A percentile compares a stretch with the other conserved stretches of the same genome.
Evolutionary conservation across 2,797 vertebrate species (phyloP).

Genomic region (Rhinatrema bivittatum): DNA sequence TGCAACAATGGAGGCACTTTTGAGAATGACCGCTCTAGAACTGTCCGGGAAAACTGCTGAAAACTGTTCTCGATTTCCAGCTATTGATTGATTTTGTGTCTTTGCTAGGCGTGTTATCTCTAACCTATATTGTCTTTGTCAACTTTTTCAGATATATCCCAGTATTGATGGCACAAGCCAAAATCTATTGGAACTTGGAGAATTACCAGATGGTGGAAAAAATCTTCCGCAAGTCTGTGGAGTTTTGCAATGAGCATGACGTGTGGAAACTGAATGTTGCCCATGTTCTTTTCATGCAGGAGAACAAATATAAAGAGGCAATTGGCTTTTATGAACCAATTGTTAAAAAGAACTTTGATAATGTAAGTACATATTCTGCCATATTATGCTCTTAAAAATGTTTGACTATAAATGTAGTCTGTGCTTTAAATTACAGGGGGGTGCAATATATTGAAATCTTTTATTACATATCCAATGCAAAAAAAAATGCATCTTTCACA

Average conservation of each 20-base stretch:
- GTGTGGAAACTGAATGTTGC: constrained; percentile 93
- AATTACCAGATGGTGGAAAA: constrained; percentile 91
- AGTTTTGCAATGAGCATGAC: constrained; percentile 86
- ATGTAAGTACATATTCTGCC: constrained; percentile 48
- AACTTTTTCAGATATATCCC: constrained; percentile 76
- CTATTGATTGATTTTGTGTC: too few relatives aligned
- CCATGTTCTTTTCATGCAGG: constrained; percentile 94
- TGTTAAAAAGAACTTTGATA: constrained; percentile 88
- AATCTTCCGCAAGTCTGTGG: constrained; percentile 87
- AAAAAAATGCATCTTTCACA: too few relatives aligned
- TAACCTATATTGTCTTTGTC: too few relatives aligned
- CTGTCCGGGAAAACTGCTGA: too few relatives aligned
- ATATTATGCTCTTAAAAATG: too few relatives aligned
- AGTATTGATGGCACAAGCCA: constrained; percentile 91
- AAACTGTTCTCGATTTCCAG: too few relatives aligned
- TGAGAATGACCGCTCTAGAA: too few relatives aligned
- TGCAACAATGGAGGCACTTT: too few relatives aligned
- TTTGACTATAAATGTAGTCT: neutral
- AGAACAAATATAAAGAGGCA: constrained; percentile 91
- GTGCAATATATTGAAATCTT: too few relatives aligned
- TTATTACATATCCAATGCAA: too few relatives aligned
- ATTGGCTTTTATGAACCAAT: constrained; percentile 91
- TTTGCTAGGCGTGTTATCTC: too few relatives aligned
- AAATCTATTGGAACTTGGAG: constrained; percentile 94
- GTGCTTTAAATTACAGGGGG: neutral